phyloP scores from a whole-genome alignment of 2,113 vertebrate genomes.

The Chaetura pelagica region DNA sequence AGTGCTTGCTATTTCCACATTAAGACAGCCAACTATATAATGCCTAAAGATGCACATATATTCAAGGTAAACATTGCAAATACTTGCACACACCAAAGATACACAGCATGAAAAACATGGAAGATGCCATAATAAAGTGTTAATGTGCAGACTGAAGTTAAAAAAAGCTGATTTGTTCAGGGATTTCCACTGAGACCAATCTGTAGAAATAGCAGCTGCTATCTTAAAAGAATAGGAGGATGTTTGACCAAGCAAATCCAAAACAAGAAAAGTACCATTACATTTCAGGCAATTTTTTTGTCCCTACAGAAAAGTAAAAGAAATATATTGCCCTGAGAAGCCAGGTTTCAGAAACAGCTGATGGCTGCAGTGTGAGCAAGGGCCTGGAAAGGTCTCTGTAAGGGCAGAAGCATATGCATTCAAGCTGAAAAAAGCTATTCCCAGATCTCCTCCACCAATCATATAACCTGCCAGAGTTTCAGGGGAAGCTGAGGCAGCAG shows the following conservation, averaged over 20 bases:
- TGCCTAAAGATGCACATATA: background rate
- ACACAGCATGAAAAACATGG: background rate
- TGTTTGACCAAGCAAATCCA: background rate
- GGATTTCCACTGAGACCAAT: background rate
- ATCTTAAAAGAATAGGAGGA: background rate
- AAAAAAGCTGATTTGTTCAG: background rate
- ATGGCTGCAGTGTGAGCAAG: background rate
- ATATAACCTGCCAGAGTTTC: background rate
- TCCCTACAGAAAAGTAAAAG: background rate
- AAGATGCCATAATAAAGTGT: fast-evolving
- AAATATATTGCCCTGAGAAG: background rate
- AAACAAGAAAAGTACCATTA: background rate
- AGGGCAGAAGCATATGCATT: background rate
- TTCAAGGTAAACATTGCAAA: background rate
- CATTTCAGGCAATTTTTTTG: background rate
- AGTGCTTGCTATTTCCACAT: background rate
- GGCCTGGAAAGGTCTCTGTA: background rate
- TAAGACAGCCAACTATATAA: background rate
- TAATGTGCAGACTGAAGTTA: background rate
- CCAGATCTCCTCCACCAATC: background rate
- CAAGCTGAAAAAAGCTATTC: background rate
- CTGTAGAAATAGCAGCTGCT: background rate
- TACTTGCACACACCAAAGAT: background rate
- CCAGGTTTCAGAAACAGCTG: background rate
- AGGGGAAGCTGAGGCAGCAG: conserved; percentile 12